Conservation (phyloP, 1,140 invertebrate genomes). For the Pogonus chalceus region DNA sequence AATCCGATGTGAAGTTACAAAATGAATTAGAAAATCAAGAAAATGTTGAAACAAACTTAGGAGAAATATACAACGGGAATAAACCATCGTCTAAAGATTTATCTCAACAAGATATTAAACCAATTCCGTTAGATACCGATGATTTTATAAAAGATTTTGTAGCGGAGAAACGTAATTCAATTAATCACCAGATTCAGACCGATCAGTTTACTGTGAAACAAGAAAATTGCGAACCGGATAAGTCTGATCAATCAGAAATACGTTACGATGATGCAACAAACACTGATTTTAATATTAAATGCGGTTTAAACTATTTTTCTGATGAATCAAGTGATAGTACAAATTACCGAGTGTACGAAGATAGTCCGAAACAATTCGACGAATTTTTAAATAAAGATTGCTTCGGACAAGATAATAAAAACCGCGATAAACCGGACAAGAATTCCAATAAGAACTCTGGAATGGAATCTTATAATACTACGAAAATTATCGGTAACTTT, state of each 20-base stretch:
- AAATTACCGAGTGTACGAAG: background rate
- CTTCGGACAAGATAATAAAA: background rate
- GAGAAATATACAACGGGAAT: constrained; percentile 14
- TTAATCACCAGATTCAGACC: no score
- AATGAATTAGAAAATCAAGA: constrained; percentile 29
- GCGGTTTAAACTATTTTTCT: background rate
- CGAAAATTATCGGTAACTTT: background rate
- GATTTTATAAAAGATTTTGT: background rate
- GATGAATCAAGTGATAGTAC: background rate
- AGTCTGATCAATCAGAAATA: no score
- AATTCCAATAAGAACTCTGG: background rate
- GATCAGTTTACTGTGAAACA: background rate
- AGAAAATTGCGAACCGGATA: background rate
- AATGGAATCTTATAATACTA: background rate
- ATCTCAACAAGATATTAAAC: background rate
- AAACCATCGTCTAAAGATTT: background rate
- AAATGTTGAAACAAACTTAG: constrained; percentile 26
- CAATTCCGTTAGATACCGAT: background rate
- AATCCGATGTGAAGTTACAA: constrained; percentile 26
- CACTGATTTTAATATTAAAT: constrained; percentile 1
- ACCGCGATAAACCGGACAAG: background rate
- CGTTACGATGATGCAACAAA: background rate
- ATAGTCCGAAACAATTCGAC: background rate
- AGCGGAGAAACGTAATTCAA: background rate
- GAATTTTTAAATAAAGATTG: background rate